Base-by-base conservation (phyloP, 2,888 invertebrate genomes). In the Ischnura elegans region DNA sequence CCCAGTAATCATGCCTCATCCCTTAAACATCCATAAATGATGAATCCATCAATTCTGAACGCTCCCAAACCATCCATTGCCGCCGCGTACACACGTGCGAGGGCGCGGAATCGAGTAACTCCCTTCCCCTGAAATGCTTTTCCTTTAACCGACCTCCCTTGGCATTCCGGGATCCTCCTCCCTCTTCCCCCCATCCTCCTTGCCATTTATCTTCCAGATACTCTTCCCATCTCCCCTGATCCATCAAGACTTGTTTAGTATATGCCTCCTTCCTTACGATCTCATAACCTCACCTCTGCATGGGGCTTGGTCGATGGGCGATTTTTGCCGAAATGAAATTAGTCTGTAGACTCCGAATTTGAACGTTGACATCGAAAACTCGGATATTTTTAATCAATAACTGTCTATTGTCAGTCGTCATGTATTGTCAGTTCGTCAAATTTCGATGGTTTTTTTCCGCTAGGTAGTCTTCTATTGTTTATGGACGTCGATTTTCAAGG, bases 1-100 rank as follows among this genome's bases (percentile, higher is more conserved):
- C 45, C 90, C 90, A 45, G 90, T 90, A 90, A 66, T 90, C 90
- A 90, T 90, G 90, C 90, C 90, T 66, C 66, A 42, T 43, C 90
- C 90, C 90, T 90, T 90, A 90, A 90, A 61, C 90, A 90, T 90
- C 90, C 90, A 90, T 90, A 90, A 90, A 90, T 90, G 90, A 90
- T 90, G 90, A 90, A 90, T 90, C 90, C 90, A 90, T 90, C 90
- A 90, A 90, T 90, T 90, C 90, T 43, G 90, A 90, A 66, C 90
- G 90, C 66, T 90, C 61, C 76, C 76, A 76, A 76, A 76, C 76
- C 76, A 76, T 76, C 76, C 76, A 76, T 76, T 76, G 36, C 76
- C 76, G 36, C 36, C 76, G 36, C 76, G 36, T 25, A 36, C 76
- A 76, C 16, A n/a, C 19, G n/a, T 10, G n/a, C n/a, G n/a, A n/a